A percentile compares a stretch with the other conserved stretches of the same genome.
Conservation (phyloP, 2,888 invertebrate genomes). For the Pimpla rufipes region DNA sequence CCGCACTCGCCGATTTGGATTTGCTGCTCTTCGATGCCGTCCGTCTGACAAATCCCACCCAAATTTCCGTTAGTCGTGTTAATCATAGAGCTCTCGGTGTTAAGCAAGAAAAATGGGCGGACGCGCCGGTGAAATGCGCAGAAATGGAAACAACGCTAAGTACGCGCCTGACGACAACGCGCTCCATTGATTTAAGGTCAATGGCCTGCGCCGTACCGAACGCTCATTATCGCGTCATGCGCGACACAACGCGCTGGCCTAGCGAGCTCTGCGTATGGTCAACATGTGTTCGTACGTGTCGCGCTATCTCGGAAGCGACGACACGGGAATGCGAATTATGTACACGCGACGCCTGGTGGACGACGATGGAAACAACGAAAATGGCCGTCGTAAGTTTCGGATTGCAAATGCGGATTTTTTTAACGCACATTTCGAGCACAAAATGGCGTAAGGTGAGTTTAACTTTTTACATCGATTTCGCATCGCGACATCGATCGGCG, state of each 20-base stretch:
- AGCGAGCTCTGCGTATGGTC: neutral
- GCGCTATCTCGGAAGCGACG: neutral
- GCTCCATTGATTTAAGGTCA: conserved; percentile 22
- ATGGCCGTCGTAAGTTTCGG: neutral
- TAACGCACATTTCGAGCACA: neutral
- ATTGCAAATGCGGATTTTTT: too few species aligned
- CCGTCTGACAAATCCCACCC: neutral
- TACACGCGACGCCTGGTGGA: conserved; percentile 22
- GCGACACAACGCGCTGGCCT: neutral
- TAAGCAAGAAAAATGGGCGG: neutral
- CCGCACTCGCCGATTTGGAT: conserved; percentile 18
- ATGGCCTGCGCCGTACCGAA: conserved; percentile 11
- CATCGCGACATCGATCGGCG: too few species aligned
- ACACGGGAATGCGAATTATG: neutral
- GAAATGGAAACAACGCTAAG: neutral
- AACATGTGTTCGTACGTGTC: conserved; percentile 11
- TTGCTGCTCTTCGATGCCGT: conserved; percentile 4
- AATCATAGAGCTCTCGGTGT: neutral
- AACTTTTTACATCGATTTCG: neutral
- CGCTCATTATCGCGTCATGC: conserved; percentile 5
- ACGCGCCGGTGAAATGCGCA: neutral
- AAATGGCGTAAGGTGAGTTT: neutral
- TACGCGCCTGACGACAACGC: neutral
- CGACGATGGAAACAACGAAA: neutral
- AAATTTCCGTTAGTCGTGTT: conserved; percentile 1